These are phyloP conservation scores for Trachymyrmex septentrionalis DNA, from an alignment of 1,140 invertebrate genomes.

Conservation along the genomic window DNA sequence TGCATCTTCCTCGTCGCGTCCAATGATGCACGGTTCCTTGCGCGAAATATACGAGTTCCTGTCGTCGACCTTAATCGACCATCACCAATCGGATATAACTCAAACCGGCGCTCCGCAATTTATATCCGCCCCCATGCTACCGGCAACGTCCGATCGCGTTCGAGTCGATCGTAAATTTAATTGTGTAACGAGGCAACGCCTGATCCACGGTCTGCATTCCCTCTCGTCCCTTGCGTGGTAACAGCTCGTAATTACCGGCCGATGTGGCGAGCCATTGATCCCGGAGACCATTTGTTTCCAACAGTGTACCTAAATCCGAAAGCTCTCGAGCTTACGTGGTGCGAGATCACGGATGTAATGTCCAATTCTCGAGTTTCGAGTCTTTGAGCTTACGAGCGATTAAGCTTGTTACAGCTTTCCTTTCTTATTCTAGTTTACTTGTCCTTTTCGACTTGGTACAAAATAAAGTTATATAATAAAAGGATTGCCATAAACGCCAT, in stretches of 20 bases:
- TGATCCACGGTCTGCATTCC: conserved; percentile 65
- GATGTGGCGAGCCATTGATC: conserved; percentile 72
- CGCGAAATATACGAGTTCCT: conserved; percentile 57
- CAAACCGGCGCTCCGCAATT: conserved; percentile 72
- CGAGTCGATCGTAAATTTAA: conserved; percentile 83
- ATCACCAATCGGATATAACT: conserved; percentile 75
- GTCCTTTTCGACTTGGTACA: neutral
- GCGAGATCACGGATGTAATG: conserved; percentile 59
- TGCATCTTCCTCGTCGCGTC: neutral
- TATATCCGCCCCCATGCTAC: conserved; percentile 72
- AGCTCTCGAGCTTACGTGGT: conserved; percentile 38
- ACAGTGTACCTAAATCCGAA: conserved; percentile 62
- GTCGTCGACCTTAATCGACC: conserved; percentile 69
- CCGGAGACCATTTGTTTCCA: conserved; percentile 69
- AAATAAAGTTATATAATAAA: neutral
- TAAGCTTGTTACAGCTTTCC: conserved; percentile 48
- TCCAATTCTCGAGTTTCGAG: conserved; percentile 52
- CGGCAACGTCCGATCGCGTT: conserved; percentile 78
- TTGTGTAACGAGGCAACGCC: conserved; percentile 81
- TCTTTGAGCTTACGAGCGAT: conserved; percentile 53
- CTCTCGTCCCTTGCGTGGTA: conserved; percentile 61
- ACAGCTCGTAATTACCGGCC: conserved; percentile 75
- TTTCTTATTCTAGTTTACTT: conserved; percentile 15
- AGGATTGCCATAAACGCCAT: neutral
- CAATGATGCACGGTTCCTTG: conserved; percentile 15